A percentile compares a stretch with the other conserved stretches of the same genome.
phyloP scores from a whole-genome alignment of 1,140 invertebrate species.

The Bombus pyrosoma region DNA sequence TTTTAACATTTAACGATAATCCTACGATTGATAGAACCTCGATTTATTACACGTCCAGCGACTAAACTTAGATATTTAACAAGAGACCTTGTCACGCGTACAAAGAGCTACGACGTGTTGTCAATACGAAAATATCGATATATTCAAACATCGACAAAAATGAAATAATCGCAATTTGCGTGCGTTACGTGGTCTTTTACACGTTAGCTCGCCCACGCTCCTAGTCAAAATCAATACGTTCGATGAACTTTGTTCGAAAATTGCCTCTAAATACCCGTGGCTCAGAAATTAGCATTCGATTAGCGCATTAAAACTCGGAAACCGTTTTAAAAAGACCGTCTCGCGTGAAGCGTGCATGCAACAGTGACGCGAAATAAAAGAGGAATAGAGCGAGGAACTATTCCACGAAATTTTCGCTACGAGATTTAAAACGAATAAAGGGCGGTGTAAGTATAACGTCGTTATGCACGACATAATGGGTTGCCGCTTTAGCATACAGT shows the following conservation, averaged over 20 bases:
- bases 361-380: not conserved
- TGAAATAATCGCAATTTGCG: not conserved
- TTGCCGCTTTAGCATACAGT: not conserved
- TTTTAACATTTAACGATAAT: not conserved
- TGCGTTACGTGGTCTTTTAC: too few relatives aligned
- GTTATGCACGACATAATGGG: conserved; percentile 1
- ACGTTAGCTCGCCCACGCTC: not conserved
- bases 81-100: too few relatives aligned
- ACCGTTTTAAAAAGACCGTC: not conserved
- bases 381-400: not conserved
- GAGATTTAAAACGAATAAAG: conserved; percentile 14
- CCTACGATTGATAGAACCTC: not conserved
- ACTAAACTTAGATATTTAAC: not conserved
- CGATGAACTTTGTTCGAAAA: not conserved
- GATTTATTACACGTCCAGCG: not conserved
- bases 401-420: not conserved
- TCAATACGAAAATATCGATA: not conserved
- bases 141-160: not conserved
- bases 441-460: not conserved
- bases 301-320: not conserved
- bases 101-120: not conserved
- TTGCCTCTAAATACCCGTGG: not conserved
- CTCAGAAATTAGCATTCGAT: not conserved
- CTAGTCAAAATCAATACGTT: not conserved
- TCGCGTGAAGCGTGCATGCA: too few relatives aligned